A percentile compares a stretch with the other conserved stretches of the same genome.
Evolutionary conservation across 1,140 invertebrate species (phyloP).

Genomic region (Periplaneta americana): DNA sequence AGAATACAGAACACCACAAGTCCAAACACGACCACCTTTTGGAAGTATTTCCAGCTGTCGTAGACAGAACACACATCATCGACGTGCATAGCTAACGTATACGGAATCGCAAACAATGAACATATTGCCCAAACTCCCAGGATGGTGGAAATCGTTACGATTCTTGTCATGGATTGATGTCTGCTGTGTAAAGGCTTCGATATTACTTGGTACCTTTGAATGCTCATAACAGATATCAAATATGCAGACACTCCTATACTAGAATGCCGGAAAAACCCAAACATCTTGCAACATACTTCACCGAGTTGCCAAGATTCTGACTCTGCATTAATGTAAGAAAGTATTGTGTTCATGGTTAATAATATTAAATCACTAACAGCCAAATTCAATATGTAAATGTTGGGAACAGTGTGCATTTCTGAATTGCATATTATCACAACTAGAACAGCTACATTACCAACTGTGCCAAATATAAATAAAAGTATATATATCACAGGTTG

Average conservation of each 20-base stretch:
- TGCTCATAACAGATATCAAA: background rate
- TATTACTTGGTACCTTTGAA: background rate
- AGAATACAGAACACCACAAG: too few relatives aligned
- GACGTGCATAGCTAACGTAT: too few relatives aligned
- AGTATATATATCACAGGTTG: background rate
- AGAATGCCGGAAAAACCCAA: background rate
- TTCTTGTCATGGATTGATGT: too few relatives aligned
- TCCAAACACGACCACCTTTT: too few relatives aligned
- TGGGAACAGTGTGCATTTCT: background rate
- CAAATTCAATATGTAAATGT: background rate
- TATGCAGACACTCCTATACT: background rate
- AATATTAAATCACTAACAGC: background rate
- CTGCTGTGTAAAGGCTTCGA: too few relatives aligned
- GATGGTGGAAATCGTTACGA: too few relatives aligned
- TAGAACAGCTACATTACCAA: background rate
- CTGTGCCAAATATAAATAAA: background rate
- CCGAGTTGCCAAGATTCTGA: background rate
- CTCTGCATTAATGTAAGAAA: background rate
- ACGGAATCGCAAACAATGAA: too few relatives aligned
- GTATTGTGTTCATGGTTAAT: background rate
- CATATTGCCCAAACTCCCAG: too few relatives aligned
- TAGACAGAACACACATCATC: too few relatives aligned
- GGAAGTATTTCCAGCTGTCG: too few relatives aligned
- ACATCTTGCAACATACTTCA: background rate
- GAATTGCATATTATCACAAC: background rate